Evolutionary conservation across 2,113 vertebrate genomes (phyloP).

Genomic region (Melanerpes aurifrons): DNA sequence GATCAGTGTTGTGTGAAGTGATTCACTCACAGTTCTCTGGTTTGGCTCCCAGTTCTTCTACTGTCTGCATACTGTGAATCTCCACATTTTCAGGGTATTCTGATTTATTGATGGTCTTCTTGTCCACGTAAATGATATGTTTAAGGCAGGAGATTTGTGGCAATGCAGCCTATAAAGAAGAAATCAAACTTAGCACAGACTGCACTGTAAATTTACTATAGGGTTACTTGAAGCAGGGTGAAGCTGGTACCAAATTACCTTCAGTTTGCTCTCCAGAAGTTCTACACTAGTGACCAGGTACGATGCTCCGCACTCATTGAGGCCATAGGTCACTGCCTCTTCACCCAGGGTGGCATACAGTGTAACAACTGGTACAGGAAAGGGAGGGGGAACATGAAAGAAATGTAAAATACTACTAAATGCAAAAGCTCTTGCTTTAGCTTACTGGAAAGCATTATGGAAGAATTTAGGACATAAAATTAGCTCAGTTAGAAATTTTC

Average conservation of each 20-base stretch:
- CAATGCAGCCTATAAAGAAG: slow-evolving; percentile 79
- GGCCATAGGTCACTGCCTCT: slow-evolving; percentile 90
- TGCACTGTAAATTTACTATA: neutral
- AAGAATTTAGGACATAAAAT: neutral
- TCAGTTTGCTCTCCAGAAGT: slow-evolving; percentile 91
- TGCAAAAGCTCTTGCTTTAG: neutral
- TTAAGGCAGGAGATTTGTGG: slow-evolving; percentile 82
- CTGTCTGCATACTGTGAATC: slow-evolving; percentile 88
- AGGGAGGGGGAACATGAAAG: neutral
- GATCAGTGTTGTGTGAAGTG: neutral
- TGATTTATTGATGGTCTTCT: slow-evolving; percentile 81
- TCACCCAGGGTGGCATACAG: slow-evolving; percentile 95
- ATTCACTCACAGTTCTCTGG: slow-evolving; percentile 89
- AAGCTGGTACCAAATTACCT: slow-evolving; percentile 79
- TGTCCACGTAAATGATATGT: slow-evolving; percentile 92
- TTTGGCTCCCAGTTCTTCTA: slow-evolving; percentile 88
- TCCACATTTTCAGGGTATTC: slow-evolving; percentile 87
- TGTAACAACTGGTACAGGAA: slow-evolving; percentile 86
- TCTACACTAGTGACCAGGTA: slow-evolving; percentile 92
- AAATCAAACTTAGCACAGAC: neutral
- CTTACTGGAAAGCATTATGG: neutral
- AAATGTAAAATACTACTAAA: neutral
- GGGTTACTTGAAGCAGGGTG: neutral
- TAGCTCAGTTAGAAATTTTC: neutral
- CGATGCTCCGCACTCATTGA: slow-evolving; percentile 91